Conservation (phyloP, 2,113 vertebrate genomes). For the Geothlypis trichas region DNA sequence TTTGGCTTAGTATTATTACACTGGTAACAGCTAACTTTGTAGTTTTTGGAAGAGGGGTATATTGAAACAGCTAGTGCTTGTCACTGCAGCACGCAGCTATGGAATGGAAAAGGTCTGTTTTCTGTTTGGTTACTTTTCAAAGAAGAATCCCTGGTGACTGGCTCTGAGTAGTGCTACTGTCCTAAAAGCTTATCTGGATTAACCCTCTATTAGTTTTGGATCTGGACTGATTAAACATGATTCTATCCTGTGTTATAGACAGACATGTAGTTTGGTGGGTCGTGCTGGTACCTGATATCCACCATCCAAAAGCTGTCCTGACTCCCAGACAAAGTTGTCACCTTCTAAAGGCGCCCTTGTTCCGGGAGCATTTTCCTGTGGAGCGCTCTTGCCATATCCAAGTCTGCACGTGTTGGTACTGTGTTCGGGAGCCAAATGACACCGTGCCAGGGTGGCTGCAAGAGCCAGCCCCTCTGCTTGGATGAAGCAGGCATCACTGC, state of each 20-base stretch:
- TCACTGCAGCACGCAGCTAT: neutral
- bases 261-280: neutral
- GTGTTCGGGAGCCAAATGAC: neutral
- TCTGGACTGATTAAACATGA: neutral
- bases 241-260: neutral
- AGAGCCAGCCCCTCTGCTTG: neutral
- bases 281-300: neutral
- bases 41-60: neutral
- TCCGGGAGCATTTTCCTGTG: neutral
- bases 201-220: neutral
- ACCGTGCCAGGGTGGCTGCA: neutral
- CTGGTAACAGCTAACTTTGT: neutral
- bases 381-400: neutral
- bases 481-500: neutral
- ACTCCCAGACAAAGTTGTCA: neutral
- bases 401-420: neutral
- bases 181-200: conserved; percentile 14
- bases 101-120: neutral
- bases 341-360: neutral
- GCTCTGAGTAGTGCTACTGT: neutral
- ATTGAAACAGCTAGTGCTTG: neutral
- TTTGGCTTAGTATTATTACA: neutral
- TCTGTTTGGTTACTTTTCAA: neutral
- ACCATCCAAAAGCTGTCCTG: accelerated
- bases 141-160: neutral